Percentiles rank a stretch among this genome's conserved stretches.
phyloP scores from a whole-genome alignment of 2,113 vertebrate genomes.

The Patagioenas fasciata region DNA sequence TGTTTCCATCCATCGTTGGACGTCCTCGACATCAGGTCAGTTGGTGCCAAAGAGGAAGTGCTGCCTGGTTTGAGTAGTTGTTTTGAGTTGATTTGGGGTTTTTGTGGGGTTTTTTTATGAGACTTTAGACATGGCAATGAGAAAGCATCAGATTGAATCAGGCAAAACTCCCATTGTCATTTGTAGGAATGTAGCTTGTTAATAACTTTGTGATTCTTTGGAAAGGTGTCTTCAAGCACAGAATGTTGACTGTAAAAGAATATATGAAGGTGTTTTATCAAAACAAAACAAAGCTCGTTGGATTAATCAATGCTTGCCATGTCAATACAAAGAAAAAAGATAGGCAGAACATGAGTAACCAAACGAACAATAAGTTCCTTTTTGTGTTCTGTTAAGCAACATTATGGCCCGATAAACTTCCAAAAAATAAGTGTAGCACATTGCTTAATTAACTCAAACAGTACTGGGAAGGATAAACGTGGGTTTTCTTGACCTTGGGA shows the following conservation, averaged over 20 bases:
- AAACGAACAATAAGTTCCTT: neutral
- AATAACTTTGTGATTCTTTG: neutral
- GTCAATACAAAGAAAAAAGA: neutral
- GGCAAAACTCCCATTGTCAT: rapidly evolving
- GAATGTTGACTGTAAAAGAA: neutral
- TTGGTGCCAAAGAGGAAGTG: neutral
- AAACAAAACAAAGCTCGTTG: neutral
- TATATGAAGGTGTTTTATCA: neutral
- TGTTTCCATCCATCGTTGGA: constrained; percentile 88
- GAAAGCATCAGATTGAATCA: neutral
- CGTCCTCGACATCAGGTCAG: constrained; percentile 84
- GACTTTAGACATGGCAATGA: neutral
- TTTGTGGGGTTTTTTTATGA: neutral
- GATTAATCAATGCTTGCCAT: neutral
- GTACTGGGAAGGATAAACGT: neutral
- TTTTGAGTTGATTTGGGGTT: neutral
- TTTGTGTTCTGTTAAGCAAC: neutral
- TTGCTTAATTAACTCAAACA: neutral
- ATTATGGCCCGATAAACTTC: neutral
- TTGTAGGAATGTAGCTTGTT: neutral
- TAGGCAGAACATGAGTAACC: neutral
- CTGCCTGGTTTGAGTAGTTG: neutral
- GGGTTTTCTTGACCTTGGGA: neutral
- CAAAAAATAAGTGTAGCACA: neutral
- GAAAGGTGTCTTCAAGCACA: neutral